These are phyloP conservation scores for Cyprinodon tularosa DNA, from an alignment of 2,113 vertebrate species.

Conservation along the genomic window DNA sequence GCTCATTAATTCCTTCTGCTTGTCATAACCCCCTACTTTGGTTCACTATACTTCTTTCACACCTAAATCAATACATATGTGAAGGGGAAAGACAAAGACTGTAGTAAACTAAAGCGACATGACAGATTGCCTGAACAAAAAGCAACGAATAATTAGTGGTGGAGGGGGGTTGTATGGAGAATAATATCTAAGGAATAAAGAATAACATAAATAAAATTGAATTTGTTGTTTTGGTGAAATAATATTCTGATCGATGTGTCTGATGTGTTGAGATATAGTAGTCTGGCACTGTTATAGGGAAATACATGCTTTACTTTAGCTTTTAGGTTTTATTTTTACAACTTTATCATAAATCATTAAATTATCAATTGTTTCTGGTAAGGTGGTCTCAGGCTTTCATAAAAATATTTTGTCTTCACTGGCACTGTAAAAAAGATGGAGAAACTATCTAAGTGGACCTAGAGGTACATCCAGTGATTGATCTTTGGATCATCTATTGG, in stretches of 20 bases:
- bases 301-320: slow-evolving; percentile 9
- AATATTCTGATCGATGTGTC: slow-evolving; percentile 39
- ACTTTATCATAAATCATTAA: slow-evolving; percentile 39
- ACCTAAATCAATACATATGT: slow-evolving; percentile 2
- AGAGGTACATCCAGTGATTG: slow-evolving; percentile 25
- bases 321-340: slow-evolving; percentile 28
- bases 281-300: slow-evolving; percentile 25
- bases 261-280: slow-evolving; percentile 37
- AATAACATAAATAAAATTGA: slow-evolving; percentile 5
- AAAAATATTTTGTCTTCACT: slow-evolving; percentile 45
- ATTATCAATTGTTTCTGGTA: slow-evolving; percentile 29
- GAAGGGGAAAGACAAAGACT: not conserved
- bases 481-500: slow-evolving; percentile 10
- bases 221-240: slow-evolving; percentile 17
- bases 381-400: slow-evolving; percentile 41
- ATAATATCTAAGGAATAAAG: not conserved
- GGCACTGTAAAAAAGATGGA: slow-evolving; percentile 47
- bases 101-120: slow-evolving; percentile 8
- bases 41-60: not conserved
- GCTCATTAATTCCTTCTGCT: not conserved
- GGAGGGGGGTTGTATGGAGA: not conserved
- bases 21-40: not conserved
- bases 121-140: slow-evolving; percentile 6
- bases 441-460: slow-evolving; percentile 39
- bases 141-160: not conserved